Base-by-base conservation (phyloP, 2,888 invertebrate species). In the Drosophila nigritarsus region DNA sequence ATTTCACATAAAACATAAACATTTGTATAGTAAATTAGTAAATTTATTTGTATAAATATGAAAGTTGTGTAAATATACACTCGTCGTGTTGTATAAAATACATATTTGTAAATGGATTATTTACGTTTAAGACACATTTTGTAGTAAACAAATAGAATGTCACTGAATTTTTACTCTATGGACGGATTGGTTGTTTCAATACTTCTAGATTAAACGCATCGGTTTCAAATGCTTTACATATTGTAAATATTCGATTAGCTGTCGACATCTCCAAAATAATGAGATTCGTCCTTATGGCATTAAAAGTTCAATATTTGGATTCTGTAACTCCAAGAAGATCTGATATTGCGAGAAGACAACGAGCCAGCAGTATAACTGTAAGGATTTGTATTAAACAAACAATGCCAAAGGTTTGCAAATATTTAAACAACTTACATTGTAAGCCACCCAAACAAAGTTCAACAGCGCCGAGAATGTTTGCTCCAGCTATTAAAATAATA, bases 261-360 rank as follows among this genome's bases (percentile, higher is more conserved):
- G n/a, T 34, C 48, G 56, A 18, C 8, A 13, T 11, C n/a, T 20
- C n/a, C 0, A 24, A 54, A 11, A 34, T 2, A 36, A n/a, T 42
- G 27, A 34, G 24, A 42, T 18, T 20, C 18, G 5, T n/a, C 7
- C 24, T 30, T 88, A 92, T 66, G 92, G 92, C 91, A 92, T 92
- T 48, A 92, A 69, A 48, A 97, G 94, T 92, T 97, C 97, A 90
- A 98, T 97, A 91, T 97, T 97, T 6, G 98, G 97, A 62, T 97
- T 97, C 91, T 98, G 98, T 93, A 96, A 94, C 78, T 96, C 94
- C 83, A 96, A 94, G 89, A 97, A 96, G 62, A 97, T 94, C 94
- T 96, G 96, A 92, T 97, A 98, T 87, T 97, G 96, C 0, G 98
- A 97, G 81, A 96, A 95, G 0, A 98, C 97, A 72, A 97, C 97